Evolutionary conservation across 2,113 vertebrate species (phyloP), one percentile per base, ranked within the genome.

Genomic region (Ochotona curzoniae): DNA sequence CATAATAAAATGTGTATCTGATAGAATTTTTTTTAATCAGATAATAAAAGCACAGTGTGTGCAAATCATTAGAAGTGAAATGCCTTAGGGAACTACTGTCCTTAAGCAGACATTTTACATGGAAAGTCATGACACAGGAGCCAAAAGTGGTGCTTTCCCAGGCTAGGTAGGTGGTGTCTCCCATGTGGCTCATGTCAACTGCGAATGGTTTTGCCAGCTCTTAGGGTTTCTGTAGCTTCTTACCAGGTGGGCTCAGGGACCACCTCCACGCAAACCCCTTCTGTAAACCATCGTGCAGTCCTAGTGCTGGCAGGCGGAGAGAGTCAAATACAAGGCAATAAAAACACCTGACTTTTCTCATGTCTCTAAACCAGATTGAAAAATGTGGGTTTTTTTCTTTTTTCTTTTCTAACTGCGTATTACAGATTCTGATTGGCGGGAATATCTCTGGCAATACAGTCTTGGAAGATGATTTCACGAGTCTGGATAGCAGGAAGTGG

Each of bases 361-460:
- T 66, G 4, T 51, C 35, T 91, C 67, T 25, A 94, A 94, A 74
- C 64, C 44, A 70, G 82, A 82, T 54, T 75, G 26, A 84, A 86
- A n/a, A 63, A 73, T 4, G 57, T 87, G 63, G 13, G 6, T 71
- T 44, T 51, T 87, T 1, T 67, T n/a, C n/a, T n/a, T n/a, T n/a
- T n/a, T n/a, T 13, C 35, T 57, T 14, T 57, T 14, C 54, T 44
- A 44, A 44, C 3, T 57, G 66, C 85, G 10, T 4, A 18, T 95
- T 97, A 84, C 95, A 99, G 99, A 98, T 99, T 96, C 99, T 99
- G 89, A 99, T 99, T 83, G 99, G 99, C 67, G 99, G 99, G 92
- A 99, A 99, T 96, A 99, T 99, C 96, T 99, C 99, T 94, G 99
- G 99, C 54, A 99, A 99, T 97, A 99, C 99, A 3, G 98, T 99